Evolutionary conservation across 1,140 invertebrate species (phyloP).

Genomic region (Heterodera carotae): DNA sequence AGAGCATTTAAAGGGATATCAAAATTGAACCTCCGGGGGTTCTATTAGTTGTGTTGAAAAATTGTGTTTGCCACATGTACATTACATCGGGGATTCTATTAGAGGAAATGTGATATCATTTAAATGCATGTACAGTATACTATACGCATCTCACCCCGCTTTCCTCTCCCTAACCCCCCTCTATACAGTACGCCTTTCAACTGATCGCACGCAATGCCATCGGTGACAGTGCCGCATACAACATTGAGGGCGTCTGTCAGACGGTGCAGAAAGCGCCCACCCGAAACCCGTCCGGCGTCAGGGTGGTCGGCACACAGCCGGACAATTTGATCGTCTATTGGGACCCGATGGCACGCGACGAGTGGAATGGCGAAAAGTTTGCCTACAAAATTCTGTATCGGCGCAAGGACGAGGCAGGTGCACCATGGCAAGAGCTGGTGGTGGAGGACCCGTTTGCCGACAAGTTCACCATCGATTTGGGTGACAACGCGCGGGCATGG

Average conservation of each 20-base stretch:
- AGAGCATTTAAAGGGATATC: too few relatives aligned
- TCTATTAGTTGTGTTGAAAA: too few relatives aligned
- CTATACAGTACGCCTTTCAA: constrained; percentile 83
- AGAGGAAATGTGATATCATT: too few relatives aligned
- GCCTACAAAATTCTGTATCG: constrained; percentile 55
- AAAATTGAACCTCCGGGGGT: too few relatives aligned
- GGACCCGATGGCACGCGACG: constrained; percentile 61
- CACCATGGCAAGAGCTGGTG: constrained; percentile 53
- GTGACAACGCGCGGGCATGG: constrained; percentile 56
- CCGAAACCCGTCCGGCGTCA: constrained; percentile 92
- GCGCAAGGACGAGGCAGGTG: constrained; percentile 39
- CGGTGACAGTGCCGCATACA: constrained; percentile 80
- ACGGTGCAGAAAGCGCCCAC: constrained; percentile 83
- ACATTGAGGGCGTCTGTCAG: constrained; percentile 75
- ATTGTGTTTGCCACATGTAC: too few relatives aligned
- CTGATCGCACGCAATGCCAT: constrained; percentile 91
- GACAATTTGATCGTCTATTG: constrained; percentile 89
- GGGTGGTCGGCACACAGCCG: constrained; percentile 82
- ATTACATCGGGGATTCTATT: too few relatives aligned
- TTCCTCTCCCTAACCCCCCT: background rate
- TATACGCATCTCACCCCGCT: too few relatives aligned
- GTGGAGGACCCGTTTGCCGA: constrained; percentile 59
- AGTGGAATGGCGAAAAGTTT: constrained; percentile 65
- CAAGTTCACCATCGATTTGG: constrained; percentile 56
- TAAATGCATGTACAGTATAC: too few relatives aligned